Percentiles rank a stretch among this genome's conserved stretches.
Conservation (phyloP, 1,140 invertebrate species). For the Drosophila orosa region DNA sequence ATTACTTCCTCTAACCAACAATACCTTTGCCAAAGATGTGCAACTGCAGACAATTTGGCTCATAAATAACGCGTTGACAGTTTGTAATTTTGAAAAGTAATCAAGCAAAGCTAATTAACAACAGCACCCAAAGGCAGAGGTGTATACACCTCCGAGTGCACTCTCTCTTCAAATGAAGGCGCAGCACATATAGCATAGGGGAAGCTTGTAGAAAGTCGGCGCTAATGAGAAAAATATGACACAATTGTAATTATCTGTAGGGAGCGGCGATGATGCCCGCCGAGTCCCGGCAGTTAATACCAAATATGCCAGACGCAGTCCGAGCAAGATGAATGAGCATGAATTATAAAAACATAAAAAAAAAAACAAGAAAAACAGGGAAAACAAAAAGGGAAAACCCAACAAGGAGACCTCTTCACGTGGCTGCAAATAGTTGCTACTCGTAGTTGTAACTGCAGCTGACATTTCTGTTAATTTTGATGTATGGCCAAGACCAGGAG, state of each 20-base stretch:
- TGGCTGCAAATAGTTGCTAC: conserved; percentile 63
- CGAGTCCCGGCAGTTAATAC: conserved; percentile 67
- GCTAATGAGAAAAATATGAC: conserved; percentile 83
- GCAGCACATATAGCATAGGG: conserved; percentile 34
- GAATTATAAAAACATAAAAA: conserved; percentile 83
- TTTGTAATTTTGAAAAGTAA: conserved; percentile 81
- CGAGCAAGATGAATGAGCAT: conserved; percentile 80
- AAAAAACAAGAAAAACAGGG: conserved; percentile 29
- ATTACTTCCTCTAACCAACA: conserved; percentile 26
- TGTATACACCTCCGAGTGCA: conserved; percentile 29
- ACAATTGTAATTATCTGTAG: conserved; percentile 80
- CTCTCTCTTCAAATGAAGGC: conserved; percentile 36
- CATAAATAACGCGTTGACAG: conserved; percentile 81
- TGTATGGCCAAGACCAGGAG: conserved; percentile 60
- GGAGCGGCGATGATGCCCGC: conserved; percentile 36
- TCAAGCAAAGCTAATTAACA: conserved; percentile 80
- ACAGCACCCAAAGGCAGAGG: conserved; percentile 47
- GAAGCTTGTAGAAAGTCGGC: conserved; percentile 63
- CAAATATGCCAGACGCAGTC: conserved; percentile 64
- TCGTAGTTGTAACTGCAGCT: conserved; percentile 74
- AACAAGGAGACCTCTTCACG: conserved; percentile 48
- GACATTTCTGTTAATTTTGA: conserved; percentile 82
- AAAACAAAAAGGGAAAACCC: conserved; percentile 31
- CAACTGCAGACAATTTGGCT: conserved; percentile 50
- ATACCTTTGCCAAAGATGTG: conserved; percentile 23